Base-by-base conservation (phyloP, 2,797 vertebrate species). In the Sciurus vulgaris region DNA sequence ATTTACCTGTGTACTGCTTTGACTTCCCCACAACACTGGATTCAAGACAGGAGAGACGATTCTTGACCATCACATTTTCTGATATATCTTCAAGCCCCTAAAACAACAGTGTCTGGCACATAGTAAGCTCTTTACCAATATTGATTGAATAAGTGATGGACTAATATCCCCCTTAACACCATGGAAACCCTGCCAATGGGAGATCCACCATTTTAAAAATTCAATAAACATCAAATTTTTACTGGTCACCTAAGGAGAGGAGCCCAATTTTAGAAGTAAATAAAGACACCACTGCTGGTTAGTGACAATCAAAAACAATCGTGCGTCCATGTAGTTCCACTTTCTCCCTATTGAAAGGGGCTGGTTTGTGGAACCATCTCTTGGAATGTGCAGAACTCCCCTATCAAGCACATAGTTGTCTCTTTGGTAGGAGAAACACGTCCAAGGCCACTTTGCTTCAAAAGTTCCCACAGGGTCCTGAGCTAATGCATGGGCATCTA, bases 181-280 rank as follows among this genome's bases (percentile, higher is more conserved):
- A 10, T 5, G 12, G n/a, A 59, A 76, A 78, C 3, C 8, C 33
- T 85, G 63, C 84, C 33, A 61, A 69, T 33, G 28, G 84, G 81
- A 33, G 4, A 3, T 0, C 28, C 33, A 28, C 59, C 18, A 22
- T 56, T 35, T 79, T 67, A 33, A 18, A 86, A 78, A 77, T 51
- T 63, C 63, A 44, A 59, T 44, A 70, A 78, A 44, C 5, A 26
- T 33, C 86, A 91, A 59, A 59, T 47, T 77, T 59, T 26, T 28
- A 61, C 11, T 59, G 35, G 74, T 63, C 47, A 76, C 61, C 18
- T 61, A 56, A 86, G 47, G 82, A 90, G 8, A 70, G 17, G 28
- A 77, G 65, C 12, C 49, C 35, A 65, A 59, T 74, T 78, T 93
- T 88, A 56, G 85, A 92, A 65, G 35, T 47, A 86, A 65, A 85